Conservation (phyloP, 2,888 invertebrate genomes). For the Pandemis cinnamomeana region DNA sequence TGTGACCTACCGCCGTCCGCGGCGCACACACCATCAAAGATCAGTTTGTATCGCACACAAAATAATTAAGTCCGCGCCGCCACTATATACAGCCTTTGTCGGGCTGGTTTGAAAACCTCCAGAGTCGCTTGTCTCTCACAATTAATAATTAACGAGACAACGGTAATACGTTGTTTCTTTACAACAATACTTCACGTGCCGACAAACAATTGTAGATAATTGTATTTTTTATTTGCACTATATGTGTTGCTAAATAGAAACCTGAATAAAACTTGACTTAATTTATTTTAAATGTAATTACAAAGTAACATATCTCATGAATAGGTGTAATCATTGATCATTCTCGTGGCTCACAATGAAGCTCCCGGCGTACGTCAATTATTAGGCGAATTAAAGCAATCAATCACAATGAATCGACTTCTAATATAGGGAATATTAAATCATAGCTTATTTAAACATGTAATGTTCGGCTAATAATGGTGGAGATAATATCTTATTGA, state of each 20-base stretch:
- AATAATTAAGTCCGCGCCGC: slow-evolving; percentile 24
- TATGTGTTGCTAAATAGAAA: not conserved
- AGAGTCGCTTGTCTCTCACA: slow-evolving; percentile 19
- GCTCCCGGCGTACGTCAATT: slow-evolving; percentile 62
- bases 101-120: slow-evolving; percentile 7
- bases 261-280: not conserved
- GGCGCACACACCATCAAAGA: slow-evolving; percentile 50
- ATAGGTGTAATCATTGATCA: slow-evolving; percentile 44
- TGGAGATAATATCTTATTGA: slow-evolving; percentile 75
- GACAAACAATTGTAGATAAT: slow-evolving; percentile 16
- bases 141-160: slow-evolving; percentile 31
- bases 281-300: not conserved
- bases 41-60: slow-evolving; percentile 20
- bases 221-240: not conserved
- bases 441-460: slow-evolving; percentile 70
- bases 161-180: slow-evolving; percentile 12
- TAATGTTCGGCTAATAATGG: slow-evolving; percentile 68
- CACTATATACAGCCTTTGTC: slow-evolving; percentile 15
- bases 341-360: slow-evolving; percentile 47
- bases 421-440: slow-evolving; percentile 61
- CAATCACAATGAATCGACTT: slow-evolving; percentile 69
- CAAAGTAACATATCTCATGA: slow-evolving; percentile 16
- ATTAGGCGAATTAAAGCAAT: slow-evolving; percentile 63
- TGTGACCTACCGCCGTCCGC: slow-evolving; percentile 69
- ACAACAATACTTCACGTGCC: slow-evolving; percentile 14